Conservation (phyloP, 2,888 invertebrate genomes). For the Phrixothrix hirtus region DNA sequence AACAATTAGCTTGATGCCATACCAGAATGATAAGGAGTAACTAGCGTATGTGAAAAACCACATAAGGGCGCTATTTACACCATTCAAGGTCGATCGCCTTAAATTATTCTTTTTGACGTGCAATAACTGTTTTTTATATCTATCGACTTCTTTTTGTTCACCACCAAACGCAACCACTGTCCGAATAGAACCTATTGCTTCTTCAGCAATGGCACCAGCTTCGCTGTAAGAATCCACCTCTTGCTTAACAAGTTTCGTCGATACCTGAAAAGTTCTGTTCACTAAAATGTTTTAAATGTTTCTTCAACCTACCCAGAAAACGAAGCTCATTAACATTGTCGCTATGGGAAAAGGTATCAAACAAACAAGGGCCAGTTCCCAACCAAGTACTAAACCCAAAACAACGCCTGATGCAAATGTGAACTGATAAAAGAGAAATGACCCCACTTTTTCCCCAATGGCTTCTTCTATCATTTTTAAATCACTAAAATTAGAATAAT, state of each 20-base stretch:
- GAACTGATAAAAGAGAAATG: conserved; percentile 73
- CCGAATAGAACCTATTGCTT: conserved; percentile 71
- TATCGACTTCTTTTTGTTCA: conserved; percentile 67
- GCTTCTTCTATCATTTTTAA: conserved; percentile 78
- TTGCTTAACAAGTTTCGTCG: conserved; percentile 65
- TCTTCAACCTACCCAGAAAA: conserved; percentile 60
- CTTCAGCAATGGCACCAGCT: conserved; percentile 77
- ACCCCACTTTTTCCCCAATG: conserved; percentile 78
- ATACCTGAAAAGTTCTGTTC: conserved; percentile 55
- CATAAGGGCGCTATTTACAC: conserved; percentile 69
- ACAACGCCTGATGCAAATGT: conserved; percentile 67
- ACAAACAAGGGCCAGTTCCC: conserved; percentile 79
- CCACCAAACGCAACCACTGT: conserved; percentile 82
- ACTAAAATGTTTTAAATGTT: neutral
- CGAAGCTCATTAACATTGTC: conserved; percentile 65
- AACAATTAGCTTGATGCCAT: conserved; percentile 70
- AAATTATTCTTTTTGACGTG: conserved; percentile 70
- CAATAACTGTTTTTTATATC: conserved; percentile 66
- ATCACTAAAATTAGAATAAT: conserved; percentile 59
- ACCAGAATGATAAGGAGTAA: conserved; percentile 83
- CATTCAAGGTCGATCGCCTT: conserved; percentile 69
- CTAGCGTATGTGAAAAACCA: conserved; percentile 78
- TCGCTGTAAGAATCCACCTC: conserved; percentile 73
- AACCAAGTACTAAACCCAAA: conserved; percentile 74
- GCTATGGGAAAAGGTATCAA: conserved; percentile 72